A percentile compares a stretch with the other conserved stretches of the same genome.
phyloP scores from a whole-genome alignment of 2,888 invertebrate species.

The Didymodactylos carnosus region DNA sequence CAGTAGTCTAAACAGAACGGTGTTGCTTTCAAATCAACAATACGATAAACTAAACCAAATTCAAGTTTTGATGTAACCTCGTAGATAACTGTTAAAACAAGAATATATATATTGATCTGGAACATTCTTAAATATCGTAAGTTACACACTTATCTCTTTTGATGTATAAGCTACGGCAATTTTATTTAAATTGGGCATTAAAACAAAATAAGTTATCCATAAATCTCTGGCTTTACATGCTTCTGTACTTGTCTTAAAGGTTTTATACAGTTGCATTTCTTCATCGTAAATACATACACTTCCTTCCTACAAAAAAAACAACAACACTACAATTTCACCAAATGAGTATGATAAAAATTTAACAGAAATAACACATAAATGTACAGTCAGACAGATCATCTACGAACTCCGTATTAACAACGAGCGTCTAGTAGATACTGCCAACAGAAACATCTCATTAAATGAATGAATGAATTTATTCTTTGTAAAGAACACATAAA shows the following conservation, averaged over 20 bases:
- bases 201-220: slow-evolving; percentile 34
- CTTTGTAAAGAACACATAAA: too few species aligned
- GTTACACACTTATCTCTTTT: slow-evolving; percentile 31
- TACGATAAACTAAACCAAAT: slow-evolving; percentile 32
- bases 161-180: slow-evolving; percentile 33
- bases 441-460: too few species aligned
- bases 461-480: too few species aligned
- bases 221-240: slow-evolving; percentile 25
- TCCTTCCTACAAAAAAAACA: not conserved
- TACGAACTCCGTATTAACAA: too few species aligned
- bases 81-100: slow-evolving; percentile 27
- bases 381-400: too few species aligned
- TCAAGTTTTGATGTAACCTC: slow-evolving; percentile 32
- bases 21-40: slow-evolving; percentile 26
- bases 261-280: slow-evolving; percentile 1
- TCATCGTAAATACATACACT: slow-evolving; percentile 3
- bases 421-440: too few species aligned
- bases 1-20: slow-evolving; percentile 33
- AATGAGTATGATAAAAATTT: too few species aligned
- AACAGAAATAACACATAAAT: too few species aligned
- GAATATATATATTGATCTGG: not conserved
- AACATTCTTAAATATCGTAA: not conserved
- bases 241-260: not conserved
- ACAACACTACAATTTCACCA: not conserved
- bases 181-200: slow-evolving; percentile 31